Evolutionary conservation across 2,797 vertebrate genomes (phyloP), one percentile per base, ranked within the genome.

Genomic region (Tiaroga cobitis): DNA sequence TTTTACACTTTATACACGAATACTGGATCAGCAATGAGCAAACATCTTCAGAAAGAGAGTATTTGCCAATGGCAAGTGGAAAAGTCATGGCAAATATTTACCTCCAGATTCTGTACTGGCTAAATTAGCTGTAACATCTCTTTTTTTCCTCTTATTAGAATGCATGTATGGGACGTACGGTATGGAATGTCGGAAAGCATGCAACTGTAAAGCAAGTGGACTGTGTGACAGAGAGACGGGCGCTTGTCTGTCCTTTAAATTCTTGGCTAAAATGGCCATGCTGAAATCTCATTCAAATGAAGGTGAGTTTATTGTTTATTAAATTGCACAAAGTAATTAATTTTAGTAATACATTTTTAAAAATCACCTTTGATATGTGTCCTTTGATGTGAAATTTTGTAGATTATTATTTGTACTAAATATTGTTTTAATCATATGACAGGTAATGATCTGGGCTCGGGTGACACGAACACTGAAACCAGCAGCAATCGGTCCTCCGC

Each of bases 141-240:
- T 34, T 18, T 54, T 85, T 24, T 18, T 18, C 2, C 51, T 19
- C 67, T 37, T 43, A 83, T 84, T 94, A 99, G 98, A 99, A 41
- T 99, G 98, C 87, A 93, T 93, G 5, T 99, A 95, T 1, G 98
- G 98, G 84, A 98, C 96, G 73, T 97, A 96, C 0, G 98, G 98
- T 69, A 88, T 97, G 54, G 98, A 98, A 86, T 99, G 98, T 92
- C 96, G 96, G 86, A 95, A 97, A 92, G 95, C 91, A 0, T 99
- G 98, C 94, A 96, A 91, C 89, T 99, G 98, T 90, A 96, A 95
- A 51, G 94, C 94, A 1, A 97, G 96, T 68, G 94, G 94, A 87
- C 95, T 99, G 68, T 99, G 98, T 92, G 96, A 99, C 94, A 95
- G 96, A 89, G 96, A 96, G 91, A 98, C 96, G 0, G 98, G 98